These are phyloP conservation scores for Dicyrtomina minuta DNA, from an alignment of 2,888 invertebrate species.

Conservation along the genomic window DNA sequence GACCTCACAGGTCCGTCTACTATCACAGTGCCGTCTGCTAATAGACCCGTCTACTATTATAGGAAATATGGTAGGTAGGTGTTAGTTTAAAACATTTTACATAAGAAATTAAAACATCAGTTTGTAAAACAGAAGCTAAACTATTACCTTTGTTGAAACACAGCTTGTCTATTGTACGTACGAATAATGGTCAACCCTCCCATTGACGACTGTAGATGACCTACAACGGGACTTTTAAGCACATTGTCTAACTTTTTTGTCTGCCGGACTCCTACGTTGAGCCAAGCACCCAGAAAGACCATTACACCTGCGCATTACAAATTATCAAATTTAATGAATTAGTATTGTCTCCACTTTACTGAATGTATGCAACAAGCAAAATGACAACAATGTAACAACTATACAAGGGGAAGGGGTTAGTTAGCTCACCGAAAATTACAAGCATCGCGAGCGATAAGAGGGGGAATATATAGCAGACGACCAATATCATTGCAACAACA, in stretches of 20 bases:
- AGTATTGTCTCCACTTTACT: not conserved
- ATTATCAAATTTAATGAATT: not conserved
- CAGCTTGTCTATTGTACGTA: conserved; percentile 58
- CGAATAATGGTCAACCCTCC: conserved; percentile 60
- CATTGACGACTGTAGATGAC: conserved; percentile 60
- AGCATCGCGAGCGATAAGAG: conserved; percentile 56
- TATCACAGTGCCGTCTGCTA: no score
- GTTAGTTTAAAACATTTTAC: no score
- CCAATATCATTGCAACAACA: conserved; percentile 56
- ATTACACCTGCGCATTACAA: conserved; percentile 48
- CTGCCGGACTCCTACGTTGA: conserved; percentile 55
- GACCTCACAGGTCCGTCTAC: no score
- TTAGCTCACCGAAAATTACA: conserved; percentile 55
- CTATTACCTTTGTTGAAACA: conserved; percentile 57
- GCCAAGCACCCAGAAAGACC: conserved; percentile 53
- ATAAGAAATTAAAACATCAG: no score
- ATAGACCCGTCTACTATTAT: no score
- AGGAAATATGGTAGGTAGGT: no score
- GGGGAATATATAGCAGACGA: conserved; percentile 58
- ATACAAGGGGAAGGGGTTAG: not conserved
- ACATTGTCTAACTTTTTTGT: conserved; percentile 59
- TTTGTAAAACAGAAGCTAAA: no score
- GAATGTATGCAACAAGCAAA: not conserved
- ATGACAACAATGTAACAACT: not conserved
- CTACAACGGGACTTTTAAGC: conserved; percentile 60